phyloP scores from a whole-genome alignment of 2,113 vertebrate genomes.

The Trogon melanurus region DNA sequence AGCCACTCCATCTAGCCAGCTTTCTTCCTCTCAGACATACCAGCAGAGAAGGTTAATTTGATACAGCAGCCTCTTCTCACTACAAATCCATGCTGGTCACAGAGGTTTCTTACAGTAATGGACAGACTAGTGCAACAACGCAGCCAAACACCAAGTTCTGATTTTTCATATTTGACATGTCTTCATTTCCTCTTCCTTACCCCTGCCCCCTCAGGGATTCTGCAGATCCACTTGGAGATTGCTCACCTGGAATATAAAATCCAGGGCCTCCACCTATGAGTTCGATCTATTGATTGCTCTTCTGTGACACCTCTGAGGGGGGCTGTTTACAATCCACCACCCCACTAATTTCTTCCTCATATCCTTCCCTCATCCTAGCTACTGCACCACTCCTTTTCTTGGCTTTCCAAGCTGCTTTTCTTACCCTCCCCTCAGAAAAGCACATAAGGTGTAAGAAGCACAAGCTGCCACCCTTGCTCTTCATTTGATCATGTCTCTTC shows the following conservation, averaged over 20 bases:
- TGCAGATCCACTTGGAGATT: neutral
- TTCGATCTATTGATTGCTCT: neutral
- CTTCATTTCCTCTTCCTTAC: slow-evolving; percentile 39
- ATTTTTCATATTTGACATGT: neutral
- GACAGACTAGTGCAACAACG: neutral
- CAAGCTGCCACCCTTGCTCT: neutral
- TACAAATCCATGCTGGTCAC: neutral
- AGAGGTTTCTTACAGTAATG: neutral
- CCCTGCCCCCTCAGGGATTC: neutral
- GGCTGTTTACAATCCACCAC: neutral
- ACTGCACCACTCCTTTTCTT: neutral
- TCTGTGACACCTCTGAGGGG: neutral
- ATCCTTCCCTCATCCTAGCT: neutral
- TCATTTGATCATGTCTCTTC: neutral
- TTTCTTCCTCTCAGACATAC: neutral
- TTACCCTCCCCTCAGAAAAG: neutral
- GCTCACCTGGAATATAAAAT: slow-evolving; percentile 16
- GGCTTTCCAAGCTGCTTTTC: neutral
- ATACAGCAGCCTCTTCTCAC: neutral
- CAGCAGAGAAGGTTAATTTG: neutral
- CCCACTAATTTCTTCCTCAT: neutral
- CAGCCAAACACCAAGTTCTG: neutral
- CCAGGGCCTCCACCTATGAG: neutral
- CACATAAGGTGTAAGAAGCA: neutral
- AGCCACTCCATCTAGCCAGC: neutral